Base-by-base conservation (phyloP, 2,888 invertebrate genomes). In the Tetrapedia diversipes region DNA sequence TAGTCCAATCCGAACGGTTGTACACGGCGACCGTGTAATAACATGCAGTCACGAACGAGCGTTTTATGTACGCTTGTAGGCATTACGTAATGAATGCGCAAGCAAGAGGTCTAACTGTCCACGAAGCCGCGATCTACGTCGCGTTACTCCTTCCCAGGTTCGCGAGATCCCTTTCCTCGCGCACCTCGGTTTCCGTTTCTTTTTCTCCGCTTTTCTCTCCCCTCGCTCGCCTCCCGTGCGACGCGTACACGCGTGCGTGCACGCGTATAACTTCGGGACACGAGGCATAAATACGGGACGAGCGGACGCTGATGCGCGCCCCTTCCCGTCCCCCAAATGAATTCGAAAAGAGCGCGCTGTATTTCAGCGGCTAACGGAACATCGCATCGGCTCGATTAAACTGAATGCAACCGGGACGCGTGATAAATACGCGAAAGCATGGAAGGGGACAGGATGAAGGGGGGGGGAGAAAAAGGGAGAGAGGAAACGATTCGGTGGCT, bases 21-120 rank as follows among this genome's bases (percentile, higher is more conserved):
- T 54, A 49, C 74, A 51, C n/a, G n/a, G n/a, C n/a, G 59, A 11
- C 77, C 47, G 65, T 66, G 77, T 66, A 72, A 66, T 61, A 63
- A 67, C 71, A 29, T 24, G 78, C 41, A 77, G 60, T 71, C 71
- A 77, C 77, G 78, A 68, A 72, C 54, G 59, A 60, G 47, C 59
- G 66, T 72, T 69, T n/a, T 68, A 65, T 66, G 71, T 61, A 66
- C 54, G 49, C 60, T 41, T 57, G 39, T 57, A 54, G 67, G 65
- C 70, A 53, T 82, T 80, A 77, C 78, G 74, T 77, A 78, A 86
- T 77, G 80, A 84, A 84, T 82, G 75, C 59, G 53, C 65, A 80
- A 69, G 67, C 73, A 71, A 80, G 73, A 64, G 63, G 60, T 81
- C 76, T 74, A 65, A 74, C 80, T 79, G 82, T 84, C 82, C 71